A percentile compares a stretch with the other conserved stretches of the same genome.
Conservation (phyloP, 2,888 invertebrate genomes). For the Ormyrus thymus region DNA sequence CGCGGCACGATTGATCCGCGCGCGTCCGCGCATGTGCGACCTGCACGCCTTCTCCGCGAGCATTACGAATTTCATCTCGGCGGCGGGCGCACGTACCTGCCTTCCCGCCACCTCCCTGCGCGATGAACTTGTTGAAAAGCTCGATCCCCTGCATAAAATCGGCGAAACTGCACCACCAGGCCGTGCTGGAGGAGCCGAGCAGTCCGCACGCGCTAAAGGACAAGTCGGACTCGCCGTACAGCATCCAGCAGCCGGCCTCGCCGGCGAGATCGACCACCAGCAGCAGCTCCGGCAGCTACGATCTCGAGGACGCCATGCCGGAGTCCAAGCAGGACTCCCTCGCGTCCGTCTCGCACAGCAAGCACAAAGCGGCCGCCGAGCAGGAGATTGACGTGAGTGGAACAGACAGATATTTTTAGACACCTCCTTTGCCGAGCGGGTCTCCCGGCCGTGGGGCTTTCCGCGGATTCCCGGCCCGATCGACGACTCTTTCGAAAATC, state of each 20-base stretch:
- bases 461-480: no score
- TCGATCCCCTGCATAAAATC: constrained; percentile 41
- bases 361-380: not conserved
- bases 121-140: constrained; percentile 40
- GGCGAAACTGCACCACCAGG: constrained; percentile 60
- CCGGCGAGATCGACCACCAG: constrained; percentile 70
- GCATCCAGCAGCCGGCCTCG: constrained; percentile 62
- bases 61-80: constrained; percentile 36
- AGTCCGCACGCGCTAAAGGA: constrained; percentile 70
- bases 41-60: constrained; percentile 20
- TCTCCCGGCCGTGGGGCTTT: no score
- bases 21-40: constrained; percentile 42
- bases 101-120: not conserved
- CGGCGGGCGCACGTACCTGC: constrained; percentile 3
- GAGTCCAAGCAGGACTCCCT: constrained; percentile 55
- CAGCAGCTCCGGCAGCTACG: constrained; percentile 73
- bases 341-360: no score
- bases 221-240: constrained; percentile 64
- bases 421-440: no score
- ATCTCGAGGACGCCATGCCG: constrained; percentile 71
- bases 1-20: constrained; percentile 45
- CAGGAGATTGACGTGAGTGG: constrained; percentile 48
- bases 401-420: not conserved
- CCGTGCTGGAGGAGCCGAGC: constrained; percentile 69
- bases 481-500: no score